phyloP scores from a whole-genome alignment of 2,888 invertebrate species.

The Folsomia manolachei region DNA sequence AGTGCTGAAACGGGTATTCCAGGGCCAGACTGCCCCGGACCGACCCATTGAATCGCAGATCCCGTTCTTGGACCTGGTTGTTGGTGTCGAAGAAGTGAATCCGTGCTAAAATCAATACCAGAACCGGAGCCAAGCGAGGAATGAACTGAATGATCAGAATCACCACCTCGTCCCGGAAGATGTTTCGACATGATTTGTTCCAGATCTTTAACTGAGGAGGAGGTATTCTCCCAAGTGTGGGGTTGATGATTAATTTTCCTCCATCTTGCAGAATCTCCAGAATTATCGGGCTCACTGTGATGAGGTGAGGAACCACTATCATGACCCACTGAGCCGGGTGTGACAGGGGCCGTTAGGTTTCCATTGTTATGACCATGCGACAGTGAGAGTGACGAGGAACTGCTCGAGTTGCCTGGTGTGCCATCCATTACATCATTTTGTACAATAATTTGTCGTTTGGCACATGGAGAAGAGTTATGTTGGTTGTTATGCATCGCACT shows the following conservation, averaged over 20 bases:
- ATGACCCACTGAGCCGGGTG: constrained; percentile 45
- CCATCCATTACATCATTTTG: constrained; percentile 50
- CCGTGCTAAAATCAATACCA: constrained; percentile 79
- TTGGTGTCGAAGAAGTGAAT: constrained; percentile 70
- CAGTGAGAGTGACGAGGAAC: constrained; percentile 15
- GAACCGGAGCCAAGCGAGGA: constrained; percentile 40
- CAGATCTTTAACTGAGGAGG: constrained; percentile 77
- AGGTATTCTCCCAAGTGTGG: constrained; percentile 50
- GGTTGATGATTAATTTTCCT: constrained; percentile 45
- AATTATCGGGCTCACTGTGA: constrained; percentile 46
- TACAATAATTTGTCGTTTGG: constrained; percentile 50
- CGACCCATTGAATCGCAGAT: constrained; percentile 71
- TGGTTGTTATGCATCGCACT: constrained; percentile 24
- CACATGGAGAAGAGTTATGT: constrained; percentile 39
- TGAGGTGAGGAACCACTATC: constrained; percentile 49
- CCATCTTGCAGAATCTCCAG: constrained; percentile 46
- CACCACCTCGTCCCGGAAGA: constrained; percentile 57
- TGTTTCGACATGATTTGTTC: constrained; percentile 97
- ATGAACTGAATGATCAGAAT: constrained; percentile 60
- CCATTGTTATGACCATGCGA: constrained; percentile 33
- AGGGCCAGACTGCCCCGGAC: constrained; percentile 50
- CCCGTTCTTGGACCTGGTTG: constrained; percentile 48
- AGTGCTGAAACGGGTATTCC: constrained; percentile 81
- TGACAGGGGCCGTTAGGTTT: constrained; percentile 26
- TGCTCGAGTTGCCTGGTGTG: constrained; percentile 29